Evolutionary conservation across 2,888 invertebrate genomes (phyloP).

Genomic region (Neuroscelio doddi): DNA sequence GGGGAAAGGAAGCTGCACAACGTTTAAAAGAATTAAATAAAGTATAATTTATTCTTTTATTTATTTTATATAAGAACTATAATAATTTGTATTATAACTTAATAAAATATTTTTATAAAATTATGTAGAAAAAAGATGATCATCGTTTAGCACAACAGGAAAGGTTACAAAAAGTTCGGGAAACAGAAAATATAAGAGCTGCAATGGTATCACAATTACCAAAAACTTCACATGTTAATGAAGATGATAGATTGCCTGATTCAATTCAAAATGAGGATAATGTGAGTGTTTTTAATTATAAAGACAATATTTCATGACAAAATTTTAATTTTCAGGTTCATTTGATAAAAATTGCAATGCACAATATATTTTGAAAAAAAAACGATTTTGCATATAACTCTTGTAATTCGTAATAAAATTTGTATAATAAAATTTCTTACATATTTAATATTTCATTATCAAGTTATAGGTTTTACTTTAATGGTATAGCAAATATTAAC

Average conservation of each 20-base stretch:
- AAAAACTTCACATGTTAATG: conserved; percentile 25
- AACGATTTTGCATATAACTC: too few relatives aligned
- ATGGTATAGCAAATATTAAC: not conserved
- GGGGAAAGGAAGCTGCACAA: conserved; percentile 70
- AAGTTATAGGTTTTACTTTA: not conserved
- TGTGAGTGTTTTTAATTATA: conserved; percentile 14
- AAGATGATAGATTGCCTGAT: conserved; percentile 26
- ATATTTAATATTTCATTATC: not conserved
- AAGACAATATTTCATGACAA: not conserved
- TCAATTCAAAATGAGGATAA: conserved; percentile 30
- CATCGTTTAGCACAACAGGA: conserved; percentile 51
- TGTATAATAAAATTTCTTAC: not conserved
- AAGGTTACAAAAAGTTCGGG: conserved; percentile 65
- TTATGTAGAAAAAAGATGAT: conserved; percentile 52
- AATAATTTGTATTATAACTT: too few relatives aligned
- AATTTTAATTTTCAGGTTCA: not conserved
- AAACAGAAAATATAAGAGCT: conserved; percentile 73
- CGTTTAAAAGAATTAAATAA: conserved; percentile 61
- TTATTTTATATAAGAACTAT: too few relatives aligned
- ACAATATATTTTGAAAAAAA: too few relatives aligned
- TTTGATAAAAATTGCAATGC: too few relatives aligned
- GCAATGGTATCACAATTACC: conserved; percentile 66
- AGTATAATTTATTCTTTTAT: conserved; percentile 45
- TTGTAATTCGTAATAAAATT: too few relatives aligned
- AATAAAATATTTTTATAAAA: too few relatives aligned